Conservation (phyloP, 2,113 vertebrate genomes). For the Eleginops maclovinus region DNA sequence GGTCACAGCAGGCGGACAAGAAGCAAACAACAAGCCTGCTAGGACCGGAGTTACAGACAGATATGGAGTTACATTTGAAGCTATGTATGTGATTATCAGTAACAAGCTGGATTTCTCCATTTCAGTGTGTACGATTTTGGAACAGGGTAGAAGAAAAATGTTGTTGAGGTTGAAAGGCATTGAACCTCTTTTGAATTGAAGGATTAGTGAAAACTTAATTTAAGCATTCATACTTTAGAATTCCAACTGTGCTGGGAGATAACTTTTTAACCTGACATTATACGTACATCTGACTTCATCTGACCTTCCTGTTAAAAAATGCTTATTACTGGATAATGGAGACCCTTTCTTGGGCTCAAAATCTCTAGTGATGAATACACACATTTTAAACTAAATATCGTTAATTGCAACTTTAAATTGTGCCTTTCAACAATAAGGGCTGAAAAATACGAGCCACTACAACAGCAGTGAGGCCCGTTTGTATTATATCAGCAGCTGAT, state of each 20-base stretch:
- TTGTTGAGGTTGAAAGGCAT: too few relatives aligned
- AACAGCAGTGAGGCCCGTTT: neutral
- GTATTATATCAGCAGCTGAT: conserved; percentile 35
- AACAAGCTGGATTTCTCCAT: neutral
- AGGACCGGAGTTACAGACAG: neutral
- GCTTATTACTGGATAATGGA: too few relatives aligned
- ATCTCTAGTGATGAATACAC: neutral
- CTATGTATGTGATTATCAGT: neutral
- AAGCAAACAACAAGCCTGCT: neutral
- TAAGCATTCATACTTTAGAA: too few relatives aligned
- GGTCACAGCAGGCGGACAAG: neutral
- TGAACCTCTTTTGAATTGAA: too few relatives aligned
- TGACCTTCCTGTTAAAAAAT: too few relatives aligned
- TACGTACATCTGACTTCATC: too few relatives aligned
- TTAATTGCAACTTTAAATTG: neutral
- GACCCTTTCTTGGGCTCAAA: neutral
- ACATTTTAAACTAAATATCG: neutral
- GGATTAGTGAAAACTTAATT: too few relatives aligned
- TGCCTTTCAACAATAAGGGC: neutral
- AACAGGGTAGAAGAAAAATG: too few relatives aligned
- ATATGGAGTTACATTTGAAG: neutral
- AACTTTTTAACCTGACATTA: too few relatives aligned
- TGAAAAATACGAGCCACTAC: neutral
- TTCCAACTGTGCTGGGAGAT: too few relatives aligned
- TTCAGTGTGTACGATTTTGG: neutral